These are phyloP conservation scores for Dendrocincla tyrannina DNA, from an alignment of 2,797 vertebrate genomes.

Conservation along the genomic window DNA sequence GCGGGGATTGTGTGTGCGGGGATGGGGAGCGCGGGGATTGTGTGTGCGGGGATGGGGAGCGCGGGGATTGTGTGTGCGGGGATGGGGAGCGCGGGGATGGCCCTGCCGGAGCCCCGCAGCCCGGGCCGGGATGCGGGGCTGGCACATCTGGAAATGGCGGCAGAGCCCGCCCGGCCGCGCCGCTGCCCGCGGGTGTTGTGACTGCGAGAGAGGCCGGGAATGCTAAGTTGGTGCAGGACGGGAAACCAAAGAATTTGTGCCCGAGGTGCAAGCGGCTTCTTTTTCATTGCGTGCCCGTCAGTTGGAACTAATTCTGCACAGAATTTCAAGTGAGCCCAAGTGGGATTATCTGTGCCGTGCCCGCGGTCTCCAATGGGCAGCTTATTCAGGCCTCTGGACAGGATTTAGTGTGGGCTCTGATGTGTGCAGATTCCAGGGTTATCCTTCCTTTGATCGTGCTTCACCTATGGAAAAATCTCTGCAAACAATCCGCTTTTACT, in stretches of 20 bases:
- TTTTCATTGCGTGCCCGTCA: constrained; percentile 68
- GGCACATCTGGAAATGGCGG: neutral
- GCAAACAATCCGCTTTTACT: neutral
- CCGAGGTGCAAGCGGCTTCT: constrained; percentile 49
- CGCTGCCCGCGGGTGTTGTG: neutral
- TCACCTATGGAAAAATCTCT: constrained; percentile 46
- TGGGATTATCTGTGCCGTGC: constrained; percentile 64
- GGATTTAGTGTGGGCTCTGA: constrained; percentile 55
- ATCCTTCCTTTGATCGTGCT: constrained; percentile 52
- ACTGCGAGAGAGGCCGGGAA: neutral
- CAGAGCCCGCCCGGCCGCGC: neutral
- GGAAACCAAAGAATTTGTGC: constrained; percentile 53
- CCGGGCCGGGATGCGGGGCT: neutral
- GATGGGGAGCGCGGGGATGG: neutral
- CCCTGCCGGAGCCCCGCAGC: rapidly evolving
- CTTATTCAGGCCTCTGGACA: constrained; percentile 66
- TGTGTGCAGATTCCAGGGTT: constrained; percentile 63
- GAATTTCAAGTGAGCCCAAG: constrained; percentile 64
- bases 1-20: neutral
- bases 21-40: neutral
- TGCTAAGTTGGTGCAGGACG: constrained; percentile 13
- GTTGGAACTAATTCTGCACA: constrained; percentile 70
- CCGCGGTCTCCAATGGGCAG: constrained; percentile 35
- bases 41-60: neutral
- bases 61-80: neutral